These are phyloP conservation scores for Teleogryllus occipitalis DNA, from an alignment of 1,140 invertebrate species.

Conservation along the genomic window DNA sequence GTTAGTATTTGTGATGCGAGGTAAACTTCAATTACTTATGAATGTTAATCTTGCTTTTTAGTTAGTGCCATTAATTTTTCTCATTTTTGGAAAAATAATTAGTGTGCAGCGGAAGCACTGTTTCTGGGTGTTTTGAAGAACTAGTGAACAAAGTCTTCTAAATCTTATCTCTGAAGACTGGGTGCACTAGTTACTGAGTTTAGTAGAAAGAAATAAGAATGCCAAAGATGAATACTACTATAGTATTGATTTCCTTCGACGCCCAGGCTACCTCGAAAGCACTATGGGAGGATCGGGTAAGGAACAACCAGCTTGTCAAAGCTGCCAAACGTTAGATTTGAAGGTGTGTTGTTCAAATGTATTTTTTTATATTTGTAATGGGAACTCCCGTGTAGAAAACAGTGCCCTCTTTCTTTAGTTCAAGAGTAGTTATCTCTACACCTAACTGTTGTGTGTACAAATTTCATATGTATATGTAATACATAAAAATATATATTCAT, in stretches of 20 bases:
- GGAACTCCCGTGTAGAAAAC: background rate
- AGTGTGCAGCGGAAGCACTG: background rate
- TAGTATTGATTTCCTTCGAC: background rate
- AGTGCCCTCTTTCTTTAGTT: background rate
- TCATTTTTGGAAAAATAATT: background rate
- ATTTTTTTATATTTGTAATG: conserved; percentile 6
- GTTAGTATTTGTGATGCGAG: background rate
- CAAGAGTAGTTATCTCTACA: background rate
- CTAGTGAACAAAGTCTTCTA: background rate
- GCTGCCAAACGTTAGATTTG: conserved; percentile 1
- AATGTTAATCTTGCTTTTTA: background rate
- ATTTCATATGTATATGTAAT: background rate
- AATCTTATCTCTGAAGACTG: background rate
- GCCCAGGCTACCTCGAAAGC: conserved; percentile 2
- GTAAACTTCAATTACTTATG: background rate
- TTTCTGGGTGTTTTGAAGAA: background rate
- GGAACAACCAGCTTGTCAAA: conserved; percentile 1
- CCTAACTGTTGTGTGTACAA: background rate
- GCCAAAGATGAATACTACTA: background rate
- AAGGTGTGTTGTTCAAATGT: conserved; percentile 1
- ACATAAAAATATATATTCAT: background rate
- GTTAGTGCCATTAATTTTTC: background rate
- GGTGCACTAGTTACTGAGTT: background rate
- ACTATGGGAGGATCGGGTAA: conserved; percentile 3
- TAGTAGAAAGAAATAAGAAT: background rate